These are phyloP conservation scores for Nansenia antarctica DNA, from an alignment of 2,113 vertebrate genomes.

Conservation along the genomic window DNA sequence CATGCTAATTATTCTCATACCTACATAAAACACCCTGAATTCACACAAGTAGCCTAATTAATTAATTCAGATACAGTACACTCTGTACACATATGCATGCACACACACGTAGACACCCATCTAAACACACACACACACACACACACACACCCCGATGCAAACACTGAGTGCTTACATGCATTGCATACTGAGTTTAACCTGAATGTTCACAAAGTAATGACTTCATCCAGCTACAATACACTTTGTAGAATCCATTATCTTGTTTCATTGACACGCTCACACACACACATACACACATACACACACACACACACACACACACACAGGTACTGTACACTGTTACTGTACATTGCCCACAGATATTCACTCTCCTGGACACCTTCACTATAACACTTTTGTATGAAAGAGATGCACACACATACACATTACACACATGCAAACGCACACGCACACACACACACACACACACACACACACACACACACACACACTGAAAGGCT, in stretches of 20 bases:
- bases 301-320: background rate
- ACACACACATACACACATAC: background rate
- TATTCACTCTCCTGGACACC: too few relatives aligned
- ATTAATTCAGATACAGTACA: background rate
- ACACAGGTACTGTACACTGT: background rate
- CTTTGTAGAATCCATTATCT: background rate
- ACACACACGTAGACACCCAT: background rate
- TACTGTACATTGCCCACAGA: too few relatives aligned
- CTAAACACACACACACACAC: background rate
- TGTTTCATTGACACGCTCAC: slow-evolving; percentile 9
- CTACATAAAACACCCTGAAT: background rate
- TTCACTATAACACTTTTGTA: too few relatives aligned
- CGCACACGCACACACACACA: background rate
- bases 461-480: background rate
- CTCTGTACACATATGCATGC: slow-evolving; percentile 4
- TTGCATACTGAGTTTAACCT: too few relatives aligned
- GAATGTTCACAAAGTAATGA: slow-evolving; percentile 2
- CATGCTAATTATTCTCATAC: too few relatives aligned
- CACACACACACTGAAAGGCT: background rate
- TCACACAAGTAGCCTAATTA: background rate
- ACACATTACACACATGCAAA: too few relatives aligned
- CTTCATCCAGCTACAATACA: background rate
- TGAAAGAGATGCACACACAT: background rate
- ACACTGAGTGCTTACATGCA: too few relatives aligned
- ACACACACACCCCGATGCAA: too few relatives aligned